Evolutionary conservation across 2,888 invertebrate species (phyloP).

Genomic region (Prionchulus punctatus): DNA sequence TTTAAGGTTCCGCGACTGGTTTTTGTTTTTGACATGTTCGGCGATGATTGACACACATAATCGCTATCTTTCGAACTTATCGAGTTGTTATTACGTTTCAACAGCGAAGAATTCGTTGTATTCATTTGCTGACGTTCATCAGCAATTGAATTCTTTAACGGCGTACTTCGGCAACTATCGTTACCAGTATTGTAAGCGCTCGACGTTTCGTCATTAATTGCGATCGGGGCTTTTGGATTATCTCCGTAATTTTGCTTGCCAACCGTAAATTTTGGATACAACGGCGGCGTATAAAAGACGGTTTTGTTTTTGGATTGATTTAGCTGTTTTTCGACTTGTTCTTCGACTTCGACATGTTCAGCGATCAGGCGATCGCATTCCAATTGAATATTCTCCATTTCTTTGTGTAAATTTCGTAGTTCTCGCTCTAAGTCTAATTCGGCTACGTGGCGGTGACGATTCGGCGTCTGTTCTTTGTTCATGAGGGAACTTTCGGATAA

Average conservation of each 20-base stretch:
- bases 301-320: not conserved
- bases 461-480: too few relatives aligned
- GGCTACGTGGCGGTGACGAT: too few relatives aligned
- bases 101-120: too few relatives aligned
- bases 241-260: too few relatives aligned
- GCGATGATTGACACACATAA: too few relatives aligned
- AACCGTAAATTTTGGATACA: conserved; percentile 31
- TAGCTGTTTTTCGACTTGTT: conserved; percentile 15
- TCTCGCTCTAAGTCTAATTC: conserved; percentile 26
- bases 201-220: conserved; percentile 41
- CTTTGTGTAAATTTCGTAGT: conserved; percentile 42
- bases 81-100: too few relatives aligned
- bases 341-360: conserved; percentile 28
- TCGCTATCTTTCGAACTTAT: too few relatives aligned
- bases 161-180: conserved; percentile 56
- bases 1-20: too few relatives aligned
- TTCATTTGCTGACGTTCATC: too few relatives aligned
- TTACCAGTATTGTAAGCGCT: conserved; percentile 55
- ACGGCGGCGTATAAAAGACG: not conserved
- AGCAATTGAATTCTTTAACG: too few relatives aligned
- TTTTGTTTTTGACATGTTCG: too few relatives aligned
- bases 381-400: conserved; percentile 46
- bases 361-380: conserved; percentile 40
- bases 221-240: not conserved
- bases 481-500: too few relatives aligned